Percentiles rank a stretch among this genome's conserved stretches.
Evolutionary conservation across 2,113 vertebrate species (phyloP).

Genomic region (Hucho hucho): DNA sequence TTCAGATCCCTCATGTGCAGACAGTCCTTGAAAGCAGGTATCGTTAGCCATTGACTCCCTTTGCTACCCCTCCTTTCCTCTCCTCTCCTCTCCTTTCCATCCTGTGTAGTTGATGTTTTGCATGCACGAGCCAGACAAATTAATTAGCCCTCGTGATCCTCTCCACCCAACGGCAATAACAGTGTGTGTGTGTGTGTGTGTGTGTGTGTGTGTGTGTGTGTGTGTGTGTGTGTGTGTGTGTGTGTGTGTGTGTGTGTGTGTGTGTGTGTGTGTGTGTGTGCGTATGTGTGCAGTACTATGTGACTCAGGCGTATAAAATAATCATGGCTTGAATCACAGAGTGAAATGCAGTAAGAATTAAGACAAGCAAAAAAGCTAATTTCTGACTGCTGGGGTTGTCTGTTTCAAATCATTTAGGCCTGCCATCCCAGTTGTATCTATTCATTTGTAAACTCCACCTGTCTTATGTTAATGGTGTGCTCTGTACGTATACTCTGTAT

Average conservation of each 20-base stretch:
- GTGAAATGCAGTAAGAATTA: not conserved
- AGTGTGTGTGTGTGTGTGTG: not conserved
- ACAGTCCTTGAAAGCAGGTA: too few species aligned
- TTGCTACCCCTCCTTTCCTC: too few species aligned
- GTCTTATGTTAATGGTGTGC: too few species aligned
- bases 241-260: constrained; percentile 1
- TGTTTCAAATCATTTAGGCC: not conserved
- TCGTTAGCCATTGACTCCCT: too few species aligned
- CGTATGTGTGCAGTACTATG: not conserved
- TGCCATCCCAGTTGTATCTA: not conserved
- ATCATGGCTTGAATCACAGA: not conserved
- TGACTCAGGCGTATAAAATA: not conserved
- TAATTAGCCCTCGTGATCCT: not conserved
- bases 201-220: not conserved
- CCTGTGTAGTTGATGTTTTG: not conserved
- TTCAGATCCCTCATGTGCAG: too few species aligned
- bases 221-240: not conserved
- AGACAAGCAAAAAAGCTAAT: not conserved
- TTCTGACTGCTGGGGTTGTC: not conserved
- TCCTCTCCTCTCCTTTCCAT: too few species aligned
- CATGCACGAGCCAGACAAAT: not conserved
- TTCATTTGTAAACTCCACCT: too few species aligned
- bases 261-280: not conserved
- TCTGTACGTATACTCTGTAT: too few species aligned
- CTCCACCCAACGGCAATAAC: too few species aligned